A percentile compares a stretch with the other conserved stretches of the same genome.
Evolutionary conservation across 2,888 invertebrate genomes (phyloP).

Genomic region (Monoplex corrugatus): DNA sequence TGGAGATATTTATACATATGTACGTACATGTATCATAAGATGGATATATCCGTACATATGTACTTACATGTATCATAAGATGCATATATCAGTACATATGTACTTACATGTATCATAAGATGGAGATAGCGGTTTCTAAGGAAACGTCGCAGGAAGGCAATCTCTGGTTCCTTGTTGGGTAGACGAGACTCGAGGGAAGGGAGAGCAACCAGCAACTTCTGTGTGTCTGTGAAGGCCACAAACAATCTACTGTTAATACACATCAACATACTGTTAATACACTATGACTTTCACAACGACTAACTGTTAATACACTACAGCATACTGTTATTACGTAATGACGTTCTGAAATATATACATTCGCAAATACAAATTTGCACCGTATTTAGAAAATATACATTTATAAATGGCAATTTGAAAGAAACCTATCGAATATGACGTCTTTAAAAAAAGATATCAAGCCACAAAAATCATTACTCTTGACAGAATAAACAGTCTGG

Average conservation of each 20-base stretch:
- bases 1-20: neutral
- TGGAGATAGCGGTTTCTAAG: conserved; percentile 70
- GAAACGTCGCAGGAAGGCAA: conserved; percentile 69
- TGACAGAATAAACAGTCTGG: too few species aligned
- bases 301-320: too few species aligned
- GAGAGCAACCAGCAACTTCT: conserved; percentile 69
- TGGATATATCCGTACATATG: neutral
- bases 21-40: neutral
- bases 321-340: too few species aligned
- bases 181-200: conserved; percentile 67
- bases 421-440: too few species aligned
- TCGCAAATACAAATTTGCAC: too few species aligned
- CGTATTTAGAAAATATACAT: too few species aligned
- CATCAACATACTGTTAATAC: too few species aligned
- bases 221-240: conserved; percentile 64
- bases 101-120: conserved; percentile 70
- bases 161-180: conserved; percentile 68
- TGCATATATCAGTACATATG: neutral
- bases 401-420: too few species aligned
- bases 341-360: too few species aligned
- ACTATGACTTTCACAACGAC: too few species aligned
- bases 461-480: too few species aligned
- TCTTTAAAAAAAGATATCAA: too few species aligned
- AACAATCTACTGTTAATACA: neutral
- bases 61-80: neutral